Evolutionary conservation across 2,888 invertebrate species (phyloP).

Genomic region (Eupithecia exiguata): DNA sequence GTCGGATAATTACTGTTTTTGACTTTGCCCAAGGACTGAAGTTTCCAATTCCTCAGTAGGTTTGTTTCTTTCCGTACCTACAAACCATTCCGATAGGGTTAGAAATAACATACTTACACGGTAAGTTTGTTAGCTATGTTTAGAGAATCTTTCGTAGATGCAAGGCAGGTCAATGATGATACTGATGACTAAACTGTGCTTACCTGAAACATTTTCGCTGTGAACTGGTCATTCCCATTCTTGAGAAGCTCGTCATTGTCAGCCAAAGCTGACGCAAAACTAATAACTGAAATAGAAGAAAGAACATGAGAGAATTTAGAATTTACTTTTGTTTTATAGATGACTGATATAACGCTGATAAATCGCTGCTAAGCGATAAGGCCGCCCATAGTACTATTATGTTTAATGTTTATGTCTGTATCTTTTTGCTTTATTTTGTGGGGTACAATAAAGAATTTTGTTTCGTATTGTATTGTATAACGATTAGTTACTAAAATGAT

Average conservation of each 20-base stretch:
- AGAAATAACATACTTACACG: too few species aligned
- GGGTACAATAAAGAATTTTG: too few species aligned
- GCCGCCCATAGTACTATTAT: too few species aligned
- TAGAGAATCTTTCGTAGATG: background rate
- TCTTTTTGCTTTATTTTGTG: too few species aligned
- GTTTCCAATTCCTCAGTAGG: too few species aligned
- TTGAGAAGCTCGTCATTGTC: constrained; percentile 45
- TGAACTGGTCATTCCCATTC: constrained; percentile 61
- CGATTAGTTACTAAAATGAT: background rate
- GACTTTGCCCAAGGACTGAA: background rate
- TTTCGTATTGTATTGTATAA: too few species aligned
- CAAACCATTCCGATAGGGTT: too few species aligned
- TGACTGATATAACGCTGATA: too few species aligned
- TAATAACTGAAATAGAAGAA: constrained; percentile 54
- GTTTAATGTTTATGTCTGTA: too few species aligned
- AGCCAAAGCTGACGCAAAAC: constrained; percentile 53
- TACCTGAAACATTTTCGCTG: constrained; percentile 66
- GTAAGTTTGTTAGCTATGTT: too few species aligned
- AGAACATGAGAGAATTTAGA: background rate
- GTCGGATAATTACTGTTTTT: background rate
- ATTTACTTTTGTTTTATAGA: background rate
- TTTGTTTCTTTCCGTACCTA: too few species aligned
- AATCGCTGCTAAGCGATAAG: too few species aligned
- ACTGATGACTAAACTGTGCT: constrained; percentile 32
- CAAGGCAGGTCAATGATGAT: background rate